Evolutionary conservation across 2,113 vertebrate species (phyloP).

Genomic region (Calcarius ornatus): DNA sequence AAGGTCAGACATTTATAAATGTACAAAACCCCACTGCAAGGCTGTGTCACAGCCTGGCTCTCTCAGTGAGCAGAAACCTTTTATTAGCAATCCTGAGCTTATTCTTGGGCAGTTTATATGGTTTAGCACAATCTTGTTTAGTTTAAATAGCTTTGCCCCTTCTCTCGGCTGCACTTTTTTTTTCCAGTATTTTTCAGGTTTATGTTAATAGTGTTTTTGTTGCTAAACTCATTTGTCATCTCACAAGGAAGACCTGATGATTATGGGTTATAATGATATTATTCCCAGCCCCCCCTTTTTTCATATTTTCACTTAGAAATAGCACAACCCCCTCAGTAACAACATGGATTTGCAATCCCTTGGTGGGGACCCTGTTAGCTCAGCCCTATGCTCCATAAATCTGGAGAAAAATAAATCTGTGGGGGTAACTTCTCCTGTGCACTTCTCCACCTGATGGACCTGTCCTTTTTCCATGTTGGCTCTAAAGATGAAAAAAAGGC

Average conservation of each 20-base stretch:
- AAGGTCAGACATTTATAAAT: neutral
- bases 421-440: neutral
- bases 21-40: neutral
- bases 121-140: neutral
- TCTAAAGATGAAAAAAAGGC: neutral
- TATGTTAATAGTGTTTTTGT: neutral
- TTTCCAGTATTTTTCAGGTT: neutral
- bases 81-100: neutral
- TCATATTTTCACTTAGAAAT: neutral
- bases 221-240: neutral
- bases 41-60: neutral
- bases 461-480: neutral
- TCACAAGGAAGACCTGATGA: neutral
- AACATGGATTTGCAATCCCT: fast-evolving
- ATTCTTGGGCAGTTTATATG: neutral
- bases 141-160: neutral
- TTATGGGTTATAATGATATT: neutral
- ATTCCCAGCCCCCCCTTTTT: fast-evolving
- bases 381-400: neutral
- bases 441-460: neutral
- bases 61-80: neutral
- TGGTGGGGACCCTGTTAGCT: neutral
- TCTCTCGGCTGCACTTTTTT: neutral
- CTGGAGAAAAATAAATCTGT: neutral
- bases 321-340: neutral